Percentiles rank a stretch among this genome's conserved stretches.
These are phyloP conservation scores for Lepidocyrtoides sp. DNA, from an alignment of 2,888 invertebrate genomes.

Conservation along the genomic window DNA sequence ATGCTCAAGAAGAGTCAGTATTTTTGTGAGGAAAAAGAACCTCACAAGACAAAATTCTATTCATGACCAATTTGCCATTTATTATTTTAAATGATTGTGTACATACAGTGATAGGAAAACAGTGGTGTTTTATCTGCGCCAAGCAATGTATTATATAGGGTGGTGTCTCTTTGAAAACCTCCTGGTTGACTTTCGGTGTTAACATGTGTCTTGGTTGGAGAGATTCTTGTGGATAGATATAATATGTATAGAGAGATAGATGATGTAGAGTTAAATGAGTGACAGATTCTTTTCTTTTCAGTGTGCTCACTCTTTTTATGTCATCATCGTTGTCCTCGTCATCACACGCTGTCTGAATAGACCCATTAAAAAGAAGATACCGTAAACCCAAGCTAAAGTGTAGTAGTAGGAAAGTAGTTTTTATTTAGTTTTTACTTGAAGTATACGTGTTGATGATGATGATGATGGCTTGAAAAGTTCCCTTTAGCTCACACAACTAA, in stretches of 20 bases:
- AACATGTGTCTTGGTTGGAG: neutral
- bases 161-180: conserved; percentile 2
- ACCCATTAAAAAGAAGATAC: conserved; percentile 1
- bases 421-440: neutral
- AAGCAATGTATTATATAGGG: conserved; percentile 7
- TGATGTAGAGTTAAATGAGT: conserved; percentile 41
- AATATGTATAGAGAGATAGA: neutral
- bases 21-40: neutral
- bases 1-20: neutral
- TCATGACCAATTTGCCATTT: conserved; percentile 46
- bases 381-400: conserved; percentile 7
- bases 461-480: conserved; percentile 23
- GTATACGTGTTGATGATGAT: neutral
- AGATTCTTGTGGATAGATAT: neutral
- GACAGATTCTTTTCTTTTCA: conserved; percentile 56
- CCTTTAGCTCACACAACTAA: conserved; percentile 66
- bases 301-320: conserved; percentile 21
- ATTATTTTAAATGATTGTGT: neutral
- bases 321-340: conserved; percentile 7
- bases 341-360: neutral
- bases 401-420: conserved; percentile 12
- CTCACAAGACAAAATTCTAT: neutral
- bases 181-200: neutral
- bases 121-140: neutral
- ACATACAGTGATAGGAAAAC: neutral